These are phyloP conservation scores for Acrossocheilus fasciatus DNA, from an alignment of 2,797 vertebrate species.

Conservation along the genomic window DNA sequence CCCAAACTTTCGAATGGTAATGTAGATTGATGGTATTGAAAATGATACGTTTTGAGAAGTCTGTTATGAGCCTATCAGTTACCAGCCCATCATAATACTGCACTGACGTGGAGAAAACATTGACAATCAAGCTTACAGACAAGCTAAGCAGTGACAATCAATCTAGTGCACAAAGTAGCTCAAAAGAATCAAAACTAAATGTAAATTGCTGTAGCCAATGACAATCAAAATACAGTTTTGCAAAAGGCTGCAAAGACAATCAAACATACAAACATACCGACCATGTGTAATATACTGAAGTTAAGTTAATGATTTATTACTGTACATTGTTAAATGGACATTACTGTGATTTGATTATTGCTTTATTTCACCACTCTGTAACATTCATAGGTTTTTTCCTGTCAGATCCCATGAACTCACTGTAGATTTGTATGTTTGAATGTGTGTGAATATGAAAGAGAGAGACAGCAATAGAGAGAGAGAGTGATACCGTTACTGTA, in stretches of 20 bases:
- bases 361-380: slow-evolving; percentile 41
- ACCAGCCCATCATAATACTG: slow-evolving; percentile 36
- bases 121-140: slow-evolving; percentile 35
- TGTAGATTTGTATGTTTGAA: slow-evolving; percentile 36
- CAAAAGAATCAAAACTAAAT: background rate
- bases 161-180: slow-evolving; percentile 20
- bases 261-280: slow-evolving; percentile 28
- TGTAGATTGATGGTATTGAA: background rate
- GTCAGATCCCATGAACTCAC: slow-evolving; percentile 34
- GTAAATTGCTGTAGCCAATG: slow-evolving; percentile 56
- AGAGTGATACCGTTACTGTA: slow-evolving; percentile 18
- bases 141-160: slow-evolving; percentile 32
- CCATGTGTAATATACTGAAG: slow-evolving; percentile 36
- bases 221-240: slow-evolving; percentile 68
- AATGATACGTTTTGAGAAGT: background rate
- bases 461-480: background rate
- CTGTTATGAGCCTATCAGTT: background rate
- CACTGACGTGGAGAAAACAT: slow-evolving; percentile 10
- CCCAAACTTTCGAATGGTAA: background rate
- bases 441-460: slow-evolving; percentile 21
- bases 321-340: slow-evolving; percentile 49
- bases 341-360: slow-evolving; percentile 22
- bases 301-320: slow-evolving; percentile 29
- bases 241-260: slow-evolving; percentile 32
- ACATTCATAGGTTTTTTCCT: slow-evolving; percentile 35